Conservation (phyloP, 2,113 vertebrate species). For the Lipotes vexillifer region DNA sequence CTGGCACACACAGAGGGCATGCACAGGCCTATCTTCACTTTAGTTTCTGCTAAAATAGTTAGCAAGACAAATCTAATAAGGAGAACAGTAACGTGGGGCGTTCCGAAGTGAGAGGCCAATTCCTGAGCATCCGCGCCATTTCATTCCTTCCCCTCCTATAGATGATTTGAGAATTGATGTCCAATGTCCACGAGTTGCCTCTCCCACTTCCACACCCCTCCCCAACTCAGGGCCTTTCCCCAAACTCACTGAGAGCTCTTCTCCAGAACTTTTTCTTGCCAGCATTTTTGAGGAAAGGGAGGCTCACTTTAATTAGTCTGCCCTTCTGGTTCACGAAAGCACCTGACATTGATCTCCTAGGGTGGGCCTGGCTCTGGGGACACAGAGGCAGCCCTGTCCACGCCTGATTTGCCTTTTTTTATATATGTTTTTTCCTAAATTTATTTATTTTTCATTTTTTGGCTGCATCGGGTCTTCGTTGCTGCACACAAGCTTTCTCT, state of each 20-base stretch:
- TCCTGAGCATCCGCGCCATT: not conserved
- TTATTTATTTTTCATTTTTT: too few relatives aligned
- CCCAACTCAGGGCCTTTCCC: not conserved
- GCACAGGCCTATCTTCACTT: not conserved
- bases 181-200: not conserved
- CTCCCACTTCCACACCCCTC: fast-evolving
- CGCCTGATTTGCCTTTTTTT: not conserved
- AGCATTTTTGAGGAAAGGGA: not conserved
- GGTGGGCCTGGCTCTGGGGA: not conserved
- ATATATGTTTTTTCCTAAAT: too few relatives aligned
- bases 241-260: not conserved
- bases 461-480: too few relatives aligned
- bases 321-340: not conserved
- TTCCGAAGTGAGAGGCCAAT: not conserved
- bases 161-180: not conserved
- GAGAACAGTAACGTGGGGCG: not conserved
- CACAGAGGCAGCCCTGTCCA: not conserved
- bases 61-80: not conserved
- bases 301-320: not conserved
- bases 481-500: too few relatives aligned
- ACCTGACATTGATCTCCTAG: not conserved
- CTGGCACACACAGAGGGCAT: not conserved
- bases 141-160: not conserved
- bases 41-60: not conserved
- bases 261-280: not conserved